Evolutionary conservation across 2,888 invertebrate species (phyloP), one percentile per base, ranked within the genome.

Genomic region (Neoaliturus tenellus): DNA sequence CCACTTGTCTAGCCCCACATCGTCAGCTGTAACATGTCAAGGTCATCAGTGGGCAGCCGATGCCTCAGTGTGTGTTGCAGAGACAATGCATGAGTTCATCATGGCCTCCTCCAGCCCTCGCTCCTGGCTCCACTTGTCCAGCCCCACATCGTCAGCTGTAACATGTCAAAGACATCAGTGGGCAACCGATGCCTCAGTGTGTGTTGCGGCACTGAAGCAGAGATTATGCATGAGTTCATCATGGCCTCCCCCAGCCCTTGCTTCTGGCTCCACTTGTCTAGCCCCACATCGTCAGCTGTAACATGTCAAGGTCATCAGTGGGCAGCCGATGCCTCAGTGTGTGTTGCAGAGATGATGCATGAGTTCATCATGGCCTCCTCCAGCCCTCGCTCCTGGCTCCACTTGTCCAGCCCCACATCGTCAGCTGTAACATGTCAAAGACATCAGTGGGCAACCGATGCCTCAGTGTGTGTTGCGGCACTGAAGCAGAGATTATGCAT

Each of bases 21-120:
- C 98, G 91, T 98, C 97, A n/a, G n/a, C n/a, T n/a, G n/a, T n/a
- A n/a, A n/a, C n/a, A 98, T 98, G 91, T 98, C 98, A 91, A 97
- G 93, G 90, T 97, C 97, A 0, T 96, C 95, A 0, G n/a, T n/a
- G n/a, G n/a, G n/a, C n/a, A n/a, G n/a, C n/a, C n/a, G 92, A 90
- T 95, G 95, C 33, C 95, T 91, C 89, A 95, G 91, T 0, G 95
- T 95, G 86, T 94, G 93, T 80, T 95, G 92, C n/a, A n/a, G 71
- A 73, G 14, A 85, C 83, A 28, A 85, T 75, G 31, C 84, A 85
- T 6, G 85, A 85, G 44, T 82, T 82, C 82, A 85, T 25, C 81
- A 82, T 82, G 25, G 62, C 51, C 31, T 82, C 82, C 75, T 84
- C 84, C 20, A 69, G 1, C 10, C 62, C n/a, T 31, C 28, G 1